Evolutionary conservation across 2,797 vertebrate species (phyloP), one percentile per base, ranked within the genome.

Genomic region (Neolamprologus multifasciatus): DNA sequence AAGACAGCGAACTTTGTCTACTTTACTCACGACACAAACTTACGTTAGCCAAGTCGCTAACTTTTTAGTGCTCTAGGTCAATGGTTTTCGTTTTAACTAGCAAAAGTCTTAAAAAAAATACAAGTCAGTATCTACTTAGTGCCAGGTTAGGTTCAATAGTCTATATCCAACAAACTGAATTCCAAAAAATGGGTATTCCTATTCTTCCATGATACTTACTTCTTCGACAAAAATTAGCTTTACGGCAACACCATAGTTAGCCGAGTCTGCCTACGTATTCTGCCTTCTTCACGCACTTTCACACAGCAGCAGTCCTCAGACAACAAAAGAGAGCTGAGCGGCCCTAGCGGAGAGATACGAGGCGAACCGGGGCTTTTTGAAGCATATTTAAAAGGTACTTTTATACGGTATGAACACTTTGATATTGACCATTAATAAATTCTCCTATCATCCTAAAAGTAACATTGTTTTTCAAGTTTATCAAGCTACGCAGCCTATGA

Each of bases 261-360:
- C 55, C 40, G 55, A 67, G 84, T 84, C 78, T n/a, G 87, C 74
- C 67, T 48, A 29, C 82, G 79, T 31, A 19, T 16, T 1, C 80
- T 84, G 85, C 40, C 19, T 83, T 79, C 69, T 83, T 84, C 74
- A 85, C 82, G 82, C 69, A 88, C 85, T 86, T 86, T 78, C 64
- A 79, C 84, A 55, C 82, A 19, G 38, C 36, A 38, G 43, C 10
- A 43, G 33, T 55, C 23, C 6, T 36, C 33, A 84, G 36, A 69
- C 64, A 67, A 94, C 92, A 95, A 94, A 94, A 93, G 92, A 80
- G 51, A 16, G 54, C 31, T 5, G 83, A 43, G 80, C 80, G 55
- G 62, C 85, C 87, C 92, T 79, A 62, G 87, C 9, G 89, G 84
- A 81, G 81, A 83, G 79, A 82, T 57, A 67, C 29, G 7, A 82